A percentile compares a stretch with the other conserved stretches of the same genome.
Evolutionary conservation across 2,797 vertebrate species (phyloP).

Genomic region (Tauraco hartlaubi): DNA sequence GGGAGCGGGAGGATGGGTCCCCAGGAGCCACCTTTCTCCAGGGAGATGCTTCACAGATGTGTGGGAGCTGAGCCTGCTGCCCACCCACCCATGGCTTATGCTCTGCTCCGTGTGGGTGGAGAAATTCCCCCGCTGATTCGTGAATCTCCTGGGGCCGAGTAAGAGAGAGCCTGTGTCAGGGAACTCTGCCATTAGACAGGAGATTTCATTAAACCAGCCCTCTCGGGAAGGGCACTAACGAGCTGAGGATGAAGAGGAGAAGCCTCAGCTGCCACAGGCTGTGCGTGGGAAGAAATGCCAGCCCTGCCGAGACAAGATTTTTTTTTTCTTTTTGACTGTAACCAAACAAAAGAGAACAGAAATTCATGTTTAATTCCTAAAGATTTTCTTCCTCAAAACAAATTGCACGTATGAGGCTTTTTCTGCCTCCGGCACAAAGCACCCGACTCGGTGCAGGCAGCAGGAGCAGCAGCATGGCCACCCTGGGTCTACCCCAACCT

Average conservation of each 20-base stretch:
- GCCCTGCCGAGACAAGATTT: accelerated
- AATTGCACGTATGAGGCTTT: accelerated
- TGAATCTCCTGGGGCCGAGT: not conserved
- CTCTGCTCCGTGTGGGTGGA: not conserved
- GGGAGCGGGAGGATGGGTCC: not conserved
- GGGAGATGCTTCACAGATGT: not conserved
- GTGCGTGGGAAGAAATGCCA: not conserved
- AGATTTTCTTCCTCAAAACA: not conserved
- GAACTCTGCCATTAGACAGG: not conserved
- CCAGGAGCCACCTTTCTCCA: not conserved
- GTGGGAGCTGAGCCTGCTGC: not conserved
- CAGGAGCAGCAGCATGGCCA: accelerated
- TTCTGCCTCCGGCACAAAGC: not conserved
- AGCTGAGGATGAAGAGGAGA: not conserved
- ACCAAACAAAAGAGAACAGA: not conserved
- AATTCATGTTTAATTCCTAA: not conserved
- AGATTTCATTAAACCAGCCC: not conserved
- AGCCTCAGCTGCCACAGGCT: not conserved
- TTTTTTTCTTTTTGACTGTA: not conserved
- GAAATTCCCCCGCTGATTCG: not conserved
- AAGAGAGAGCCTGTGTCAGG: not conserved
- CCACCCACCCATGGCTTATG: not conserved
- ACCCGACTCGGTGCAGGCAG: not conserved
- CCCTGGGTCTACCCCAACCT: accelerated
- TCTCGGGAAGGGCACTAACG: not conserved